Evolutionary conservation across 2,113 vertebrate genomes (phyloP).

Genomic region (Pluvialis apricaria): DNA sequence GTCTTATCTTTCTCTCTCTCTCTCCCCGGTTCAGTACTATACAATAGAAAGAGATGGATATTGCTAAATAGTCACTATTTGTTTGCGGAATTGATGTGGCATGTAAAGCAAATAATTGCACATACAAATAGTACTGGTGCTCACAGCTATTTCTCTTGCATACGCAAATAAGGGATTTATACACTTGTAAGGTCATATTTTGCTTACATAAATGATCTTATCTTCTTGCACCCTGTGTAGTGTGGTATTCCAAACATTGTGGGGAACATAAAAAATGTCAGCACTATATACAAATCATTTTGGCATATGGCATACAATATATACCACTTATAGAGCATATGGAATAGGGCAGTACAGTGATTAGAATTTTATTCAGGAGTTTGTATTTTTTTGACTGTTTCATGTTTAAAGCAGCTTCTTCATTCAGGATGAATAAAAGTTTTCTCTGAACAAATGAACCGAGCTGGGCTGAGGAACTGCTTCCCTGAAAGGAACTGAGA

Average conservation of each 20-base stretch:
- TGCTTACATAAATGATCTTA: conserved; percentile 42
- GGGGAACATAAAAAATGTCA: not conserved
- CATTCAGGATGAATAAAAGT: not conserved
- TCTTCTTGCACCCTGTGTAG: not conserved
- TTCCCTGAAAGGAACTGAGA: not conserved
- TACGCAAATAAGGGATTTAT: conserved; percentile 16
- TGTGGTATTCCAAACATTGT: not conserved
- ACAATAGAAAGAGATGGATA: not conserved
- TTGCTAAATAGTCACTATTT: conserved; percentile 30
- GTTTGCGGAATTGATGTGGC: conserved; percentile 49
- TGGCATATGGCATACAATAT: not conserved
- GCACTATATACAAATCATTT: not conserved
- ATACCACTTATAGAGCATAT: not conserved
- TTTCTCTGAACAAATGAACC: not conserved
- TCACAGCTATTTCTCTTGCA: conserved; percentile 19
- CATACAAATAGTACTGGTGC: not conserved
- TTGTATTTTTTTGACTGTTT: not conserved
- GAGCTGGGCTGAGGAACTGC: not conserved
- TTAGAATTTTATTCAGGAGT: not conserved
- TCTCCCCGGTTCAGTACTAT: not conserved
- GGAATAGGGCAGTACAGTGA: not conserved
- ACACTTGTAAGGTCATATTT: conserved; percentile 26
- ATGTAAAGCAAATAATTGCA: conserved; percentile 38
- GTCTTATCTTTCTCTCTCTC: not conserved
- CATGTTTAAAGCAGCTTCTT: not conserved